Percentiles rank a stretch among this genome's conserved stretches.
Conservation (phyloP, 2,888 invertebrate genomes). For the Panzeria rudis region DNA sequence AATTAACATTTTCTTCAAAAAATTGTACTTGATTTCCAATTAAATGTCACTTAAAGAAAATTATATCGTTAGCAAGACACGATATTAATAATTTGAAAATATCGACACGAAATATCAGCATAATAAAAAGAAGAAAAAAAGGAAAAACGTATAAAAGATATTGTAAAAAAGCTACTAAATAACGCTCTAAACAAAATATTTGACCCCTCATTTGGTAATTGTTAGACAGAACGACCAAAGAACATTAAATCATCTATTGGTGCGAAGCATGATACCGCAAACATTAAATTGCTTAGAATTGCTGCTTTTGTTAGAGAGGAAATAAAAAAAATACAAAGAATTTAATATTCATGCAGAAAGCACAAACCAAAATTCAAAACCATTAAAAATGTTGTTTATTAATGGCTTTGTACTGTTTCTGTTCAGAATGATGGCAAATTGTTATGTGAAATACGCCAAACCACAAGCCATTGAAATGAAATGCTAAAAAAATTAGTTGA, state of each 20-base stretch:
- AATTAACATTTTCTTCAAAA: background rate
- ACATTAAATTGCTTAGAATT: slow-evolving; percentile 68
- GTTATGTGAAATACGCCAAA: slow-evolving; percentile 57
- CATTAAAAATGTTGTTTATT: slow-evolving; percentile 65
- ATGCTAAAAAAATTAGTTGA: background rate
- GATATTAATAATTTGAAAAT: slow-evolving; percentile 54
- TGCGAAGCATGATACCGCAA: slow-evolving; percentile 64
- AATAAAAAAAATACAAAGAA: slow-evolving; percentile 2
- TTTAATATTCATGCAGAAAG: slow-evolving; percentile 34
- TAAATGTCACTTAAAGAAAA: slow-evolving; percentile 58
- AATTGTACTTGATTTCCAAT: slow-evolving; percentile 41
- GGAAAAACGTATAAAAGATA: background rate
- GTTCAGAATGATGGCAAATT: slow-evolving; percentile 66
- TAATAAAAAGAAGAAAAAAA: slow-evolving; percentile 26
- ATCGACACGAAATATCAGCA: slow-evolving; percentile 61
- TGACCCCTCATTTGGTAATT: slow-evolving; percentile 64
- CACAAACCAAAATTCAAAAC: slow-evolving; percentile 45
- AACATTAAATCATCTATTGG: slow-evolving; percentile 55
- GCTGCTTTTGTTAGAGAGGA: slow-evolving; percentile 38
- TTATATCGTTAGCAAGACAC: slow-evolving; percentile 34
- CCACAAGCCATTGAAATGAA: slow-evolving; percentile 21
- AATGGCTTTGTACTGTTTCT: slow-evolving; percentile 63
- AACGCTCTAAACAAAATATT: slow-evolving; percentile 27
- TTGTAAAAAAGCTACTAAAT: background rate
- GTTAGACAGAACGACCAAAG: slow-evolving; percentile 25